Percentiles rank a stretch among this genome's conserved stretches.
phyloP scores from a whole-genome alignment of 2,797 vertebrate species.

The Huso huso region DNA sequence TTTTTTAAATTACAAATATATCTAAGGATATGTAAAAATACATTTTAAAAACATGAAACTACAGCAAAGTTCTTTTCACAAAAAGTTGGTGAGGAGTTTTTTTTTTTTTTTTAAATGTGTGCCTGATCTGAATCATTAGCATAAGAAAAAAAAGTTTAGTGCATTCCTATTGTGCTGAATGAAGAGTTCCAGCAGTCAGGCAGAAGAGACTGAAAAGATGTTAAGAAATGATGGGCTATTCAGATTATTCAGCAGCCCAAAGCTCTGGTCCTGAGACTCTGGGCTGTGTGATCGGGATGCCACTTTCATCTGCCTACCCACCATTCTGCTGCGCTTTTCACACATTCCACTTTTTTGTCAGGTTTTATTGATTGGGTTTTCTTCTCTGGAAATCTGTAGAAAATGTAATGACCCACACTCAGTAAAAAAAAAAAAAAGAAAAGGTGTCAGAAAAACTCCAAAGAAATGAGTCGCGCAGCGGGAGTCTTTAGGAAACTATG shows the following conservation, averaged over 20 bases:
- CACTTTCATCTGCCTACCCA: conserved; percentile 82
- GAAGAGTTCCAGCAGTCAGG: conserved; percentile 86
- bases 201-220: conserved; percentile 73
- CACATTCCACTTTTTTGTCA: conserved; percentile 60
- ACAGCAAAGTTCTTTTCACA: no score
- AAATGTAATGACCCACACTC: conserved; percentile 83
- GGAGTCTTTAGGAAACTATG: conserved; percentile 31
- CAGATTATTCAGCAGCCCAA: conserved; percentile 75
- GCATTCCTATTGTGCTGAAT: conserved; percentile 89
- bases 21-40: background rate
- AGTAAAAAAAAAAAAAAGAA: conserved; percentile 45
- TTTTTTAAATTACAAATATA: no score
- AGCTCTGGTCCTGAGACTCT: conserved; percentile 68
- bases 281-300: conserved; percentile 74
- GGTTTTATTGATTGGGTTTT: conserved; percentile 76
- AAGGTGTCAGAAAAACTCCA: conserved; percentile 32
- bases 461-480: conserved; percentile 54
- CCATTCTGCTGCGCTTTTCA: conserved; percentile 66
- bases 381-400: conserved; percentile 73
- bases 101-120: no score
- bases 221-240: conserved; percentile 83
- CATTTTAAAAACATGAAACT: no score
- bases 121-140: conserved; percentile 75
- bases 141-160: conserved; percentile 94
- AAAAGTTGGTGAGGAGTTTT: conserved; percentile 53